These are phyloP conservation scores for Solen grandis DNA, from an alignment of 1,140 invertebrate genomes.

Conservation along the genomic window DNA sequence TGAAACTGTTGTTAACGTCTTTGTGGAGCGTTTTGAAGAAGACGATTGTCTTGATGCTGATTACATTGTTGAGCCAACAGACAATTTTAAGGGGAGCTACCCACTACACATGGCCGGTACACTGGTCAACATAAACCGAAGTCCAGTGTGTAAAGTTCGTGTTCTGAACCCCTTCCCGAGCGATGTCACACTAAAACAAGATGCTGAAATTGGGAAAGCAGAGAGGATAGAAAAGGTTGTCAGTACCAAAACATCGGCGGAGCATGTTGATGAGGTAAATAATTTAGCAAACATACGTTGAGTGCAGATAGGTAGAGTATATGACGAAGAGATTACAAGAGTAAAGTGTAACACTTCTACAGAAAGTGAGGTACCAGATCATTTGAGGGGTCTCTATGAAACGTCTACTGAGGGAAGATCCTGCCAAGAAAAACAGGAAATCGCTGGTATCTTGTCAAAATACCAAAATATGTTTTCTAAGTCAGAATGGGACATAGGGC, in stretches of 20 bases:
- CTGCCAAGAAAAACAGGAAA: neutral
- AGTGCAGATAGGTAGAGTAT: neutral
- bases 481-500: constrained; percentile 9
- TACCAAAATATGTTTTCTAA: constrained; percentile 6
- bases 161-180: constrained; percentile 13
- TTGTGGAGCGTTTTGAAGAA: constrained; percentile 16
- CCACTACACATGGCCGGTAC: constrained; percentile 8
- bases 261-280: neutral
- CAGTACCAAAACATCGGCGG: neutral
- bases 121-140: neutral
- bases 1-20: constrained; percentile 19
- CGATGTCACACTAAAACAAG: neutral
- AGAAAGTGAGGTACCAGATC: neutral
- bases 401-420: neutral
- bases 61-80: constrained; percentile 13
- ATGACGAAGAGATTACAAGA: neutral
- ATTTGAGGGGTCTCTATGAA: neutral
- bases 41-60: constrained; percentile 9
- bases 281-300: neutral
- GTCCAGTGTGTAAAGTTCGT: neutral
- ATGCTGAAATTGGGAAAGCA: too few species aligned
- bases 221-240: neutral
- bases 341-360: neutral
- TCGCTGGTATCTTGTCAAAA: neutral
- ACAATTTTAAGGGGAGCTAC: constrained; percentile 4